Base-by-base conservation (phyloP, 1,140 invertebrate genomes). In the Antheraea mylitta region DNA sequence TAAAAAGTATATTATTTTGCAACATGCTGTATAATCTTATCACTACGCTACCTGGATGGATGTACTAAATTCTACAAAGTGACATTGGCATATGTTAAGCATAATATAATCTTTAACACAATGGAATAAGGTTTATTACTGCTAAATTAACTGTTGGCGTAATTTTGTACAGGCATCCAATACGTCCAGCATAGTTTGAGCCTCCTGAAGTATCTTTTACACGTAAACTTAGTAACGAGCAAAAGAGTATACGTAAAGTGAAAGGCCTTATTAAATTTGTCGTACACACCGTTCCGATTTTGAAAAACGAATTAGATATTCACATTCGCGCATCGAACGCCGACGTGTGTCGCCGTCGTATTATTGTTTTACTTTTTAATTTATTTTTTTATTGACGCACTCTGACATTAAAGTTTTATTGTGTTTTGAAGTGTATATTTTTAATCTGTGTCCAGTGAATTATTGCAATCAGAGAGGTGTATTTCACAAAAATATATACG, bases 281-380 rank as follows among this genome's bases (percentile, higher is more conserved):
- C 45, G 16, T n/a, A 13, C 11, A 30, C 45, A 53, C 0, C 75
- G 74, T 82, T 81, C 77, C 79, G 77, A 85, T 86, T 87, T 86
- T 86, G 80, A 87, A 83, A 81, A 81, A 71, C 76, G 72, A 79
- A 81, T 81, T 85, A 81, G 72, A 79, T 86, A 87, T 87, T 87
- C 80, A 79, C 71, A 82, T 83, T 83, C 76, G 78, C 70, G 76
- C 77, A 74, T 71, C 75, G 72, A 72, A 69, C 68, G 72, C 70
- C 69, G 71, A 36, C 66, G 73, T 70, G 71, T 42, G 38, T 42
- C 77, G 75, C 75, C 68, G 77, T 77, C 76, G 77, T 82, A 73
- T 79, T 78, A 72, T 70, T 77, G 70, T 80, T 75, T 74, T 75
- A 76, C 74, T 79, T 68, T 78, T 77, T 67, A 53, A 16, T 2